Evolutionary conservation across 2,797 vertebrate species (phyloP), one percentile per base, ranked within the genome.

Genomic region (Neoniphon sammara): DNA sequence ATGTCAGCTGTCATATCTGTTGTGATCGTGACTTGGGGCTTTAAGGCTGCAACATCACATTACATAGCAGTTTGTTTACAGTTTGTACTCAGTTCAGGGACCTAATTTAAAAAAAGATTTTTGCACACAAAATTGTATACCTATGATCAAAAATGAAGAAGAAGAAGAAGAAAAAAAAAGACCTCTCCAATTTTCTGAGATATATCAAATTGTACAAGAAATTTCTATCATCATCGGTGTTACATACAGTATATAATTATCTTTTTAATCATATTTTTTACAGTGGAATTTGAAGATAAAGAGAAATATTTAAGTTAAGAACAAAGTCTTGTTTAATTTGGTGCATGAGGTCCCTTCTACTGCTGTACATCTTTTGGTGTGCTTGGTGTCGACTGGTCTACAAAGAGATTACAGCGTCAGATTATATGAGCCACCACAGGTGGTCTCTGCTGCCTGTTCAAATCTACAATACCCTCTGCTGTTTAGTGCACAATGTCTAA

Each of bases 41-140:
- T 76, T 30, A 18, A 58, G 75, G 78, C 57, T 55, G 18, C 12
- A 76, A 53, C 21, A 5, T 36, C 25, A 47, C 23, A 68, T 72
- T 65, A 79, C 73, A 77, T 30, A 61, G 36, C 17, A 59, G 30
- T 25, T 25, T 15, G 23, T 54, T 64, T 52, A 4, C 55, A 27
- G 25, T 27, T 27, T 27, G n/a, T 44, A 7, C 20, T 66, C 18
- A 60, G 46, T 17, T n/a, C 46, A 8, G 5, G 44, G 54, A 25
- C 34, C 23, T 52, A 8, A n/a, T 23, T 30, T 30, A 47, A 42
- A 63, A 47, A 5, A 47, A 47, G 11, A 11, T 39, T n/a, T 7
- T 47, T 17, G 46, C 20, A 61, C 18, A 42, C 25, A 27, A 27
- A 5, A n/a, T 12, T 58, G 9, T 50, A 6, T 47, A n/a, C 54